phyloP scores from a whole-genome alignment of 1,140 invertebrate species.

The Philaenus spumarius region DNA sequence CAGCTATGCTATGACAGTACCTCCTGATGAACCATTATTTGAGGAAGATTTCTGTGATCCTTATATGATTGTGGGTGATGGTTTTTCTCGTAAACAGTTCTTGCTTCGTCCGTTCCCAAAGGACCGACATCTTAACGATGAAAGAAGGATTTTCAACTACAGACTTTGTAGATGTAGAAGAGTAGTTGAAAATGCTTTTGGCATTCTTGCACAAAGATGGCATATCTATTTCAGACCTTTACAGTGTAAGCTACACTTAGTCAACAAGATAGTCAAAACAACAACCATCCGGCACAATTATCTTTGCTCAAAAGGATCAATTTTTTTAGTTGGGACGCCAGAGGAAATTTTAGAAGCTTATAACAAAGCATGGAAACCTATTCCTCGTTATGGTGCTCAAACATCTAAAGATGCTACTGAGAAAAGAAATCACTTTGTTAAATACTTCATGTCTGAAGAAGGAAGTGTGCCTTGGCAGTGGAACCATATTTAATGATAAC shows the following conservation, averaged over 20 bases:
- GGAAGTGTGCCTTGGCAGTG: background rate
- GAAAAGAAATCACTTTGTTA: conserved; percentile 1
- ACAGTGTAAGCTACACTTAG: background rate
- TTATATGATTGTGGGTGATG: conserved; percentile 35
- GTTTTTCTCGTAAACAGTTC: conserved; percentile 36
- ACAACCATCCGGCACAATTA: background rate
- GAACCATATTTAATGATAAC: no score
- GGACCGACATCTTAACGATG: conserved; percentile 18
- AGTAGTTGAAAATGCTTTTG: conserved; percentile 40
- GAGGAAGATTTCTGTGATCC: conserved; percentile 28
- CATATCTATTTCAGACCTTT: background rate
- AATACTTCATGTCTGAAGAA: conserved; percentile 4
- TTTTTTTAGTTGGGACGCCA: background rate
- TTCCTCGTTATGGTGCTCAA: background rate
- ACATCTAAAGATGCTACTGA: background rate
- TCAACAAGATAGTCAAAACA: background rate
- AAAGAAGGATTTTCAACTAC: conserved; percentile 34
- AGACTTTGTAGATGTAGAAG: conserved; percentile 25
- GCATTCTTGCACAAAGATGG: conserved; percentile 27
- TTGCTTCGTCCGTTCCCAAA: conserved; percentile 31
- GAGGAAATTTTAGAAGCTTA: background rate
- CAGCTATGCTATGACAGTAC: conserved; percentile 26
- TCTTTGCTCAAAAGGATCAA: background rate
- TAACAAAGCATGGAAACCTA: background rate
- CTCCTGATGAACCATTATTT: conserved; percentile 20